phyloP scores from a whole-genome alignment of 2,113 vertebrate genomes.

The Stegostoma tigrinum region DNA sequence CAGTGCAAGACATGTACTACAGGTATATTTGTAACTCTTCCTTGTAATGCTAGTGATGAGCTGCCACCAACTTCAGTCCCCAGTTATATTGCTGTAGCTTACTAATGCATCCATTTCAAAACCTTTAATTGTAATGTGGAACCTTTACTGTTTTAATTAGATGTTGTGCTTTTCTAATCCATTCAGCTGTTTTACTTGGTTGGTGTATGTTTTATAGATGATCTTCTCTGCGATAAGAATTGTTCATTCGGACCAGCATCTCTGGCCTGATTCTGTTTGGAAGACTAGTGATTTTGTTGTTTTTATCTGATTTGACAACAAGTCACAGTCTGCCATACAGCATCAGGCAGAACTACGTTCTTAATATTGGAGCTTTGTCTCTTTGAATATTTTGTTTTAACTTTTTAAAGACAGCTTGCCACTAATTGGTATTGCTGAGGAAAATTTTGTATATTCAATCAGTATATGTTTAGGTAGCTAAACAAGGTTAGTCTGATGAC shows the following conservation, averaged over 20 bases:
- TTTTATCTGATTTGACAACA: slow-evolving; percentile 30
- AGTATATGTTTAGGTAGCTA: background rate
- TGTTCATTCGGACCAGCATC: background rate
- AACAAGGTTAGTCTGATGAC: background rate
- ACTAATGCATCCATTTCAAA: background rate
- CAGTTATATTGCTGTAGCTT: background rate
- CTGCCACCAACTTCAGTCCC: background rate
- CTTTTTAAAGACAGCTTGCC: background rate
- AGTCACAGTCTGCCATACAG: slow-evolving; percentile 33
- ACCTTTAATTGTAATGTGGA: too few species aligned
- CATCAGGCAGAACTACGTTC: background rate
- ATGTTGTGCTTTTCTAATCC: background rate
- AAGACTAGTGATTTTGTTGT: slow-evolving; percentile 38
- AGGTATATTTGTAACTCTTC: background rate
- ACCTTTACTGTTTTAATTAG: background rate
- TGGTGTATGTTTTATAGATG: background rate
- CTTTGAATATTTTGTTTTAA: background rate
- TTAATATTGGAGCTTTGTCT: background rate
- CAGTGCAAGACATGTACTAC: background rate
- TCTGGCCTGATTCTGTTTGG: slow-evolving; percentile 9
- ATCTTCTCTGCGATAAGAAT: background rate
- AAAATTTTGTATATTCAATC: background rate
- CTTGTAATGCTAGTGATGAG: background rate
- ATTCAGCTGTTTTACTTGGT: background rate
- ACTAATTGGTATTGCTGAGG: background rate